Evolutionary conservation across 2,797 vertebrate species (phyloP), one percentile per base, ranked within the genome.

Genomic region (Coregonus suidteri): DNA sequence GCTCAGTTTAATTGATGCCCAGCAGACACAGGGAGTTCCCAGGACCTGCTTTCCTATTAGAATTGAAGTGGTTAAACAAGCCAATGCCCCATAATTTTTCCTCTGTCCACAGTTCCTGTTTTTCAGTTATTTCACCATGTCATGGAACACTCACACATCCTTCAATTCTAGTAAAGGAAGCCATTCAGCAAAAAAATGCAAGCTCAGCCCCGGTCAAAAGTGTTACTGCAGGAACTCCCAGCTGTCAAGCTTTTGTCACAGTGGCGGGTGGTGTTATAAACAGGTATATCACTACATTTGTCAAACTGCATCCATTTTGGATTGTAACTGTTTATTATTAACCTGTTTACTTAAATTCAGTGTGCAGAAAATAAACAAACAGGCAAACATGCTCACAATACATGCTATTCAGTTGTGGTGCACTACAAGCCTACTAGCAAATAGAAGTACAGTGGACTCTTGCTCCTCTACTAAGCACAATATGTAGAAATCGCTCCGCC

Each of bases 91-190:
- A 47, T 13, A 47, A 47, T 47, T 47, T 47, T 1, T 31, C 78
- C 75, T 37, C 80, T 77, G 88, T 89, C 87, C 83, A 75, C 81
- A 16, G 88, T 94, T 95, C 93, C 94, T 95, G 94, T 94, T 94
- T 93, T 94, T 91, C 84, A 76, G 76, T 82, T 87, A 13, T 51
- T 85, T 87, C 87, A 86, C 86, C 85, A 84, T 6, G 82, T 86
- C 81, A 76, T 83, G 87, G 88, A 91, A 88, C 84, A 90, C 77
- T 83, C 89, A 52, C 87, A 94, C 92, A 94, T 95, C 94, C 94
- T 94, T 90, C 89, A 82, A 93, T 95, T 95, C 93, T 94, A 81
- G 87, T 88, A 77, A 88, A 92, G 91, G 91, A 93, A 93, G 79
- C 85, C 79, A 74, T 86, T 90, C 86, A 88, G 87, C 88, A 85